Conservation (phyloP, 2,888 invertebrate genomes). For the Euspilapteryx auroguttella region DNA sequence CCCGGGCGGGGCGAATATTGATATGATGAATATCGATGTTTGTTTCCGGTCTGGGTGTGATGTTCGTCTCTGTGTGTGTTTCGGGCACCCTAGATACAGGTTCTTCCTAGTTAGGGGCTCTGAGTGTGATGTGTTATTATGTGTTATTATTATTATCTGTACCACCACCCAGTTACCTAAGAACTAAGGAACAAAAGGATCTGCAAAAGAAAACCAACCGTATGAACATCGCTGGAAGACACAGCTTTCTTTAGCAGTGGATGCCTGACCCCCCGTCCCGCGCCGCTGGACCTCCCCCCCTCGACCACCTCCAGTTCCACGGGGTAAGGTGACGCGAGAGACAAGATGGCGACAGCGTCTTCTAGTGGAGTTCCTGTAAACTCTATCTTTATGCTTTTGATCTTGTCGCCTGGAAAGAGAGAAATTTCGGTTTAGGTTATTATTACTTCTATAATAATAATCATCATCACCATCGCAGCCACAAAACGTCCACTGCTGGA, state of each 20-base stretch:
- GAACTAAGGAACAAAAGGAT: background rate
- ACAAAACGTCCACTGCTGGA: too few relatives aligned
- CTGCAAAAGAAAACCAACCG: constrained; percentile 32
- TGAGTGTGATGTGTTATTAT: too few relatives aligned
- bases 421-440: too few relatives aligned
- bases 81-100: background rate
- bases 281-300: constrained; percentile 33
- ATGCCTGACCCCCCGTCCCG: constrained; percentile 66
- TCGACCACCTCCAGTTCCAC: constrained; percentile 75
- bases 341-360: constrained; percentile 86
- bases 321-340: constrained; percentile 90
- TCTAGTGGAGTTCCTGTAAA: constrained; percentile 88
- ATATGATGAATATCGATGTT: too few relatives aligned
- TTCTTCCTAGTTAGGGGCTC: too few relatives aligned
- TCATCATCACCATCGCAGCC: too few relatives aligned
- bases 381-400: constrained; percentile 83
- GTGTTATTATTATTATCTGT: too few relatives aligned
- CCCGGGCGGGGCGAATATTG: too few relatives aligned
- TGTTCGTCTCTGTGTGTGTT: background rate
- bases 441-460: too few relatives aligned
- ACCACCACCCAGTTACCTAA: background rate
- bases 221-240: constrained; percentile 75
- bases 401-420: constrained; percentile 84
- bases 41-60: too few relatives aligned
- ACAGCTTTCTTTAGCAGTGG: constrained; percentile 77